Percentiles rank a stretch among this genome's conserved stretches.
Evolutionary conservation across 2,797 vertebrate genomes (phyloP).

Genomic region (Silurus aristotelis): DNA sequence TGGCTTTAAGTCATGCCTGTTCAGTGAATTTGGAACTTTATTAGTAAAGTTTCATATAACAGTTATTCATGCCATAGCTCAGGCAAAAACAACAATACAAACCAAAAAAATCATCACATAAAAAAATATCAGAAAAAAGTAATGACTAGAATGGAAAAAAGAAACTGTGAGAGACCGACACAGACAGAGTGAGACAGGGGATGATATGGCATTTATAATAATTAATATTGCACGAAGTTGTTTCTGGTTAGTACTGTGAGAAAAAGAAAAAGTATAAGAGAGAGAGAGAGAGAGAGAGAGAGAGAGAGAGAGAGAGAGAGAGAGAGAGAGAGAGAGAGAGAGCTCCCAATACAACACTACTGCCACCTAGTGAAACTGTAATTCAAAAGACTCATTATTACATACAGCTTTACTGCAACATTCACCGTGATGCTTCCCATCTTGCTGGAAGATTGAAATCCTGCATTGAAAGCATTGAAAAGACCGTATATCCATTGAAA

Average conservation of each 20-base stretch:
- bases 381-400: not conserved
- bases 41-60: not conserved
- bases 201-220: not conserved
- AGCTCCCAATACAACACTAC: not conserved
- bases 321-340: not conserved
- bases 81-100: not conserved
- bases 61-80: not conserved
- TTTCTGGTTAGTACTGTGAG: not conserved
- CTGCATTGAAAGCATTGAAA: too few relatives aligned
- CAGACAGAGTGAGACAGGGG: not conserved
- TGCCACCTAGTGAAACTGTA: constrained; percentile 3
- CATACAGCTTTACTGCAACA: not conserved
- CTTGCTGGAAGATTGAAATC: too few relatives aligned
- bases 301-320: not conserved
- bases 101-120: not conserved
- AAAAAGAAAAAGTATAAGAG: not conserved
- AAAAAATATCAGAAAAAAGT: not conserved
- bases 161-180: too few relatives aligned
- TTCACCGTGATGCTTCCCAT: not conserved
- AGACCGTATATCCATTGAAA: not conserved
- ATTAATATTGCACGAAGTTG: not conserved
- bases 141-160: not conserved
- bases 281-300: not conserved
- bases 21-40: too few relatives aligned
- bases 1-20: too few relatives aligned